phyloP scores from a whole-genome alignment of 2,113 vertebrate species.

The Junco hyemalis region DNA sequence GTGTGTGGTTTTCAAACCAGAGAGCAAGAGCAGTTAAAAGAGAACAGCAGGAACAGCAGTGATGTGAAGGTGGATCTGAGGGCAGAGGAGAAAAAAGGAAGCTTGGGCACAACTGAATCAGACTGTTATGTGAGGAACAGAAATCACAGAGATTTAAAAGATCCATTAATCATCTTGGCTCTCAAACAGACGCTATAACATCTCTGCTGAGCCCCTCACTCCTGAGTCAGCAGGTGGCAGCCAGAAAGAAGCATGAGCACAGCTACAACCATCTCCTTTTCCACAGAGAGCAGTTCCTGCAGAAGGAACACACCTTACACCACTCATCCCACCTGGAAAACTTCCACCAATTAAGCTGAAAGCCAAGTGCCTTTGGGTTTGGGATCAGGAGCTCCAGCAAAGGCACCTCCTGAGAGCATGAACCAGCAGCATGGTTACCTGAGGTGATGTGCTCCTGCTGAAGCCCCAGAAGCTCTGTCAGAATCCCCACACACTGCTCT shows the following conservation, averaged over 20 bases:
- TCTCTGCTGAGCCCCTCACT: background rate
- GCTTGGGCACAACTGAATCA: background rate
- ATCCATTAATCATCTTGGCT: background rate
- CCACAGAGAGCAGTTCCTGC: background rate
- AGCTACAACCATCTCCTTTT: background rate
- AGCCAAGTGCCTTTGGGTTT: background rate
- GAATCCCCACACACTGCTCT: constrained; percentile 87
- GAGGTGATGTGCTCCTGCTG: constrained; percentile 94
- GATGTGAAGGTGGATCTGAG: background rate
- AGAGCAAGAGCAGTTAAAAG: background rate
- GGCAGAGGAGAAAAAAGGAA: background rate
- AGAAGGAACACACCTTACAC: background rate
- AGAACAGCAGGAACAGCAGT: background rate
- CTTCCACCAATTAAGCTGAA: background rate
- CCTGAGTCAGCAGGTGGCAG: background rate
- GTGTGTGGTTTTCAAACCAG: background rate
- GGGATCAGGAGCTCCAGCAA: background rate
- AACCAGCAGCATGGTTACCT: constrained; percentile 70
- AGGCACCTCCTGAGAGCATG: background rate
- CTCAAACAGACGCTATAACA: background rate
- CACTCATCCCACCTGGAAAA: background rate
- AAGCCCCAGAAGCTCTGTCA: constrained; percentile 87
- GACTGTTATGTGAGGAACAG: background rate
- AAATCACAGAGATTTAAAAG: background rate
- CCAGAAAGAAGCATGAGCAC: background rate